Evolutionary conservation across 1,140 invertebrate genomes (phyloP).

Genomic region (Dryas iulia): DNA sequence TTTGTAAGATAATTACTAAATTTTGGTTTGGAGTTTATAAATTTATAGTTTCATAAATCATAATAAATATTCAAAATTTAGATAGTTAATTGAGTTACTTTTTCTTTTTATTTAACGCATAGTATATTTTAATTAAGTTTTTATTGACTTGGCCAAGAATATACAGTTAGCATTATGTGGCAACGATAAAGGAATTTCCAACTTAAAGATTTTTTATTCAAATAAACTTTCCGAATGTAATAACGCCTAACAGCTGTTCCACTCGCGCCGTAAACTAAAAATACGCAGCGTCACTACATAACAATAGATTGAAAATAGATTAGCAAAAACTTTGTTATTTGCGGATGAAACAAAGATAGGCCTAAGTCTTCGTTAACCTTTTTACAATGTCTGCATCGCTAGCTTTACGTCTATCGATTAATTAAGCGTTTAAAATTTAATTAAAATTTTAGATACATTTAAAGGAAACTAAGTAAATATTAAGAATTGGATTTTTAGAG

Average conservation of each 20-base stretch:
- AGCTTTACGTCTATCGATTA: not conserved
- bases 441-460: no score
- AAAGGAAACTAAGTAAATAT: no score
- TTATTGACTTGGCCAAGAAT: no score
- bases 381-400: not conserved
- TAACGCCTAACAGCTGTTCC: constrained; percentile 7
- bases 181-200: not conserved
- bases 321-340: constrained; percentile 25
- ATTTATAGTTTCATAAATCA: no score
- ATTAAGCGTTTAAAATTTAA: no score
- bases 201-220: not conserved
- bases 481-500: no score
- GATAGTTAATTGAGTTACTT: no score
- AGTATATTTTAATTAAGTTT: no score
- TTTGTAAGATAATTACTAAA: constrained; percentile 11
- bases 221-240: not conserved
- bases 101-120: no score
- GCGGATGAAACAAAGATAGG: constrained; percentile 7
- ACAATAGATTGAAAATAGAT: constrained; percentile 25
- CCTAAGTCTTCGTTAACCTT: not conserved
- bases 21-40: no score
- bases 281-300: constrained; percentile 4
- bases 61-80: no score
- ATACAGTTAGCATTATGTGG: not conserved
- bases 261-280: constrained; percentile 14